A percentile compares a stretch with the other conserved stretches of the same genome.
Conservation (phyloP, 1,140 invertebrate species). For the Drosophila subpulchrella region DNA sequence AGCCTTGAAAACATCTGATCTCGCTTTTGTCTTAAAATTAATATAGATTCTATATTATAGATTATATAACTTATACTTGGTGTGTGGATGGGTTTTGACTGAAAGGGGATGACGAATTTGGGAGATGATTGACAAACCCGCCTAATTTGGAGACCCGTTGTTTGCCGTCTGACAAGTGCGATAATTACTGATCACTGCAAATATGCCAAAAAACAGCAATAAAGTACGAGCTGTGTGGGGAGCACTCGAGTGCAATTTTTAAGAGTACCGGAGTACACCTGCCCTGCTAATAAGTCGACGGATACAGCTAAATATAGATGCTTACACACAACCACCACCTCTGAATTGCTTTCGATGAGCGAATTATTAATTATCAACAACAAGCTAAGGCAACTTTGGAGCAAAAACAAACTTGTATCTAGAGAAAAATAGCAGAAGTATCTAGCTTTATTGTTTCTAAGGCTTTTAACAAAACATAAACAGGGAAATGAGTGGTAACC, state of each 20-base stretch:
- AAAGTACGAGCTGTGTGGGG: conserved; percentile 17
- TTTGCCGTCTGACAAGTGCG: conserved; percentile 37
- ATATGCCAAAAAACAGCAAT: conserved; percentile 38
- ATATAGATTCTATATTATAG: background rate
- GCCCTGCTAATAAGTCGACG: conserved; percentile 22
- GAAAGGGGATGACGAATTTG: conserved; percentile 32
- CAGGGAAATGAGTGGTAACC: conserved; percentile 38
- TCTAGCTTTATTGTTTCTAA: conserved; percentile 43
- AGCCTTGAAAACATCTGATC: conserved; percentile 75
- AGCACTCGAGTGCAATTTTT: conserved; percentile 59
- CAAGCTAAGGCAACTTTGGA: background rate
- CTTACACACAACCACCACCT: conserved; percentile 53
- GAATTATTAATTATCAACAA: conserved; percentile 76
- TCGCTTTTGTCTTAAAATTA: conserved; percentile 39
- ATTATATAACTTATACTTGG: background rate
- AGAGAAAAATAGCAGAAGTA: conserved; percentile 27
- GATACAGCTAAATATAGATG: conserved; percentile 57
- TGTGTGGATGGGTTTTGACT: background rate
- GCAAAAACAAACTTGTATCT: conserved; percentile 48
- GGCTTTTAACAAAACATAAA: conserved; percentile 51
- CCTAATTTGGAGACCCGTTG: conserved; percentile 58
- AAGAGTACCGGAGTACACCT: conserved; percentile 20
- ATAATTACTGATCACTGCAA: conserved; percentile 69
- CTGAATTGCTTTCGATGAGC: conserved; percentile 65
- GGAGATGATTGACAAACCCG: conserved; percentile 60